phyloP scores from a whole-genome alignment of 2,888 invertebrate genomes.

The Lasioglossum leucozonium region DNA sequence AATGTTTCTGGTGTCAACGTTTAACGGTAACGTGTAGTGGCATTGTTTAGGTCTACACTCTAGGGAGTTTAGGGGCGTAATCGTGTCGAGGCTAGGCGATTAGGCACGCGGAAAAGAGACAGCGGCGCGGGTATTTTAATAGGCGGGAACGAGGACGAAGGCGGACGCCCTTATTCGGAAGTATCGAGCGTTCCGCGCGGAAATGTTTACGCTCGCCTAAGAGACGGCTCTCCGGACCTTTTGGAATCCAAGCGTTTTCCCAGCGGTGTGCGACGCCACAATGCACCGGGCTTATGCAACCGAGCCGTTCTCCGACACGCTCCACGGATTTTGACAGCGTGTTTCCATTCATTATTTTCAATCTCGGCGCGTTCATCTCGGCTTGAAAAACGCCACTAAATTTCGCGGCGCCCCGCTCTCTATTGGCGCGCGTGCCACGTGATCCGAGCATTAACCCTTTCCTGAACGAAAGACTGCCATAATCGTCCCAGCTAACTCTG shows the following conservation, averaged over 20 bases:
- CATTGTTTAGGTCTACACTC: not conserved
- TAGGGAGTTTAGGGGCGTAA: not conserved
- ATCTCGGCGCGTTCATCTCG: slow-evolving; percentile 38
- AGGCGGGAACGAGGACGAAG: not conserved
- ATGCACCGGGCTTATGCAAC: slow-evolving; percentile 71
- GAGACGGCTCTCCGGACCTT: slow-evolving; percentile 46
- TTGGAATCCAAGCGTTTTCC: slow-evolving; percentile 74
- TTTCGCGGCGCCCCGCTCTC: slow-evolving; percentile 7
- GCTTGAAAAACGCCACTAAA: slow-evolving; percentile 30
- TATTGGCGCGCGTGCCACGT: not conserved
- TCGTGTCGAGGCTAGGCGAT: slow-evolving; percentile 18
- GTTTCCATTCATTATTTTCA: slow-evolving; percentile 67
- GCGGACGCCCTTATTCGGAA: slow-evolving; percentile 39
- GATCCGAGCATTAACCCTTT: slow-evolving; percentile 1
- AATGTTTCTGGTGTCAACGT: too few relatives aligned
- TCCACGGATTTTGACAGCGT: slow-evolving; percentile 73
- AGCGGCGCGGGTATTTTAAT: slow-evolving; percentile 1
- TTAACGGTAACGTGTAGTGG: too few relatives aligned
- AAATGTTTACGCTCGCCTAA: slow-evolving; percentile 47
- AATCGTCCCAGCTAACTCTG: not conserved
- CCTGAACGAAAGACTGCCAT: not conserved
- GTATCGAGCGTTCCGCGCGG: slow-evolving; percentile 41
- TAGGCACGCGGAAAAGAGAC: slow-evolving; percentile 27
- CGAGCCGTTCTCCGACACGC: slow-evolving; percentile 75
- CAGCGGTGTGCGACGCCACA: slow-evolving; percentile 65